Conservation (phyloP, 1,140 invertebrate species). For the Palaemon carinicauda region DNA sequence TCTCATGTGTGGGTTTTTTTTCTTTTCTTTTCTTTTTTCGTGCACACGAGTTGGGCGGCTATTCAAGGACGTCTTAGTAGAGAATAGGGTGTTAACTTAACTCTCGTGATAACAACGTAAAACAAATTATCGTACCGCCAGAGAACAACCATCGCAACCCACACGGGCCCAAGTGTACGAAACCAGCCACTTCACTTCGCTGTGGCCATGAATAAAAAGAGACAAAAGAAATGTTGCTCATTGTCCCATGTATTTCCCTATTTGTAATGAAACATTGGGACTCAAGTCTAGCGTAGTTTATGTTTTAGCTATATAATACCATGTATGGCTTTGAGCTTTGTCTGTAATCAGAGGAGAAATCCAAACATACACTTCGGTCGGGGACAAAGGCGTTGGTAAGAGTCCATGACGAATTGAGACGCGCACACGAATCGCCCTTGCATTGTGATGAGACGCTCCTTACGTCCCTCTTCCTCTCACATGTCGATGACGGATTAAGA, state of each 20-base stretch:
- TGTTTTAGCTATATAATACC: no score
- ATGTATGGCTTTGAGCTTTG: no score
- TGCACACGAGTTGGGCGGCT: no score
- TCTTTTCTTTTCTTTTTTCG: no score
- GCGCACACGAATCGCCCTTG: slow-evolving; percentile 11
- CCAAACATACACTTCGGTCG: no score
- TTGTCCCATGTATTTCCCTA: no score
- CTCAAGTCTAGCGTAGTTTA: no score
- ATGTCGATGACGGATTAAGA: not conserved
- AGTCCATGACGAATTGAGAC: slow-evolving; percentile 43
- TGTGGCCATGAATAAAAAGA: no score
- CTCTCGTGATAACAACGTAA: slow-evolving; percentile 26
- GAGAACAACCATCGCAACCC: slow-evolving; percentile 8
- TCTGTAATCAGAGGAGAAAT: not conserved
- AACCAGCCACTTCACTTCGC: not conserved
- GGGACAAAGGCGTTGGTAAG: not conserved
- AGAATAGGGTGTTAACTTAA: slow-evolving; percentile 39
- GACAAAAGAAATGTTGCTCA: no score
- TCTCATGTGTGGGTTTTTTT: no score
- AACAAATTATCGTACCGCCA: slow-evolving; percentile 38
- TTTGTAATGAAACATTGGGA: no score
- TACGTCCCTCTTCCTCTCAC: not conserved
- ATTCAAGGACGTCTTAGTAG: slow-evolving; percentile 18
- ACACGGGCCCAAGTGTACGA: not conserved
- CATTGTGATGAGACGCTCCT: not conserved